phyloP scores from a whole-genome alignment of 2,797 vertebrate species.

The Enteromius fasciolatus region DNA sequence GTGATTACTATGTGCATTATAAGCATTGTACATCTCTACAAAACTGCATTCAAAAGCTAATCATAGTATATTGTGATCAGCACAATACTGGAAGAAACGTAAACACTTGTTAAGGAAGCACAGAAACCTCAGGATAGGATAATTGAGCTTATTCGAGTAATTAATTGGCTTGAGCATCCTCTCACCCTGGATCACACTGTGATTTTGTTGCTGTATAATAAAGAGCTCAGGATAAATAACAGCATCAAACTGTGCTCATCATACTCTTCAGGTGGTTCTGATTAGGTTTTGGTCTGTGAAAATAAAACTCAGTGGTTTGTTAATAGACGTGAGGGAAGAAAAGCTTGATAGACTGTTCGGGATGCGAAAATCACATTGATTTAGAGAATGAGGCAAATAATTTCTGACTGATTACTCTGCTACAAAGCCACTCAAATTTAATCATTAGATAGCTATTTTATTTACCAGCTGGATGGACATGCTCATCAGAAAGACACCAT shows the following conservation, averaged over 20 bases:
- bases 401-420: constrained; percentile 12
- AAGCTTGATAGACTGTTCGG: not conserved
- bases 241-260: constrained; percentile 19
- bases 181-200: constrained; percentile 7
- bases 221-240: constrained; percentile 14
- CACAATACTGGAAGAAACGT: not conserved
- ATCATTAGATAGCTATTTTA: constrained; percentile 3
- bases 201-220: constrained; percentile 23
- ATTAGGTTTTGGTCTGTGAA: constrained; percentile 25
- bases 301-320: not conserved
- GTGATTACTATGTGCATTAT: not conserved
- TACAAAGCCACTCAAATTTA: constrained; percentile 23
- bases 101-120: not conserved
- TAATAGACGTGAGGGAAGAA: not conserved
- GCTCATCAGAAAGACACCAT: constrained; percentile 4
- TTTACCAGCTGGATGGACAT: constrained; percentile 19
- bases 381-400: not conserved
- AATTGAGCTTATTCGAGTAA: constrained; percentile 5
- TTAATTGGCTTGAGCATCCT: constrained; percentile 10
- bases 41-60: not conserved
- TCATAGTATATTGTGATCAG: not conserved
- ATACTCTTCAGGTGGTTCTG: constrained; percentile 21
- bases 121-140: not conserved
- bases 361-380: constrained; percentile 13
- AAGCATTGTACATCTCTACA: not conserved